A percentile compares a stretch with the other conserved stretches of the same genome.
Conservation (phyloP, 2,888 invertebrate species). For the Drosophila anomalipes region DNA sequence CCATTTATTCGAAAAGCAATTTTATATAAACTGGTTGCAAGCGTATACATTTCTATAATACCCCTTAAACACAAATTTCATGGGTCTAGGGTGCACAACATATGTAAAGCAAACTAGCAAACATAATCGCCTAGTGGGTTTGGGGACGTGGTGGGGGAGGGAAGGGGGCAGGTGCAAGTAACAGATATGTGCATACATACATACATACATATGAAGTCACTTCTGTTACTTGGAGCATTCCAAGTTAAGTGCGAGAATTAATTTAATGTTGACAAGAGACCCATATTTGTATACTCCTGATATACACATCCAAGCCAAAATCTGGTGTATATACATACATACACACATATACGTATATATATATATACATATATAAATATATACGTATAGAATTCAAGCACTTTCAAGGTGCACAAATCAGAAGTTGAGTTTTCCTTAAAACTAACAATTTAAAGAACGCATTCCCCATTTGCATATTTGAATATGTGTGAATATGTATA, state of each 20-base stretch:
- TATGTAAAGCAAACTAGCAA: slow-evolving; percentile 39
- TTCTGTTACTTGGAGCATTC: slow-evolving; percentile 5
- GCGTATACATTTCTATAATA: neutral
- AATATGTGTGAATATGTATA: neutral
- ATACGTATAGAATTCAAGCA: no score
- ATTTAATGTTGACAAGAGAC: slow-evolving; percentile 13
- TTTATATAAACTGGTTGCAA: neutral
- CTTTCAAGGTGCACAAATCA: neutral
- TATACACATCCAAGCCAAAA: neutral
- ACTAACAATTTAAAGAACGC: neutral
- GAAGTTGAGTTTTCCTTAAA: neutral
- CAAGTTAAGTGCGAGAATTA: slow-evolving; percentile 1
- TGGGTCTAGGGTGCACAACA: neutral
- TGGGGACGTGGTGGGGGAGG: neutral
- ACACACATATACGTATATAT: no score
- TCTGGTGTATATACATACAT: neutral
- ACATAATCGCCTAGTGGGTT: slow-evolving; percentile 27
- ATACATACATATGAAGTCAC: slow-evolving; percentile 36
- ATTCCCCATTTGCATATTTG: neutral
- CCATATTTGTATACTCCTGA: neutral
- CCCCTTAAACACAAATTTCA: neutral
- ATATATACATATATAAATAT: no score
- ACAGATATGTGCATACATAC: slow-evolving; percentile 13
- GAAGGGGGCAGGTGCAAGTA: neutral
- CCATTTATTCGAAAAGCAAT: neutral